A percentile compares a stretch with the other conserved stretches of the same genome.
phyloP scores from a whole-genome alignment of 1,140 invertebrate species.

The Lepidotrigona ventralis region DNA sequence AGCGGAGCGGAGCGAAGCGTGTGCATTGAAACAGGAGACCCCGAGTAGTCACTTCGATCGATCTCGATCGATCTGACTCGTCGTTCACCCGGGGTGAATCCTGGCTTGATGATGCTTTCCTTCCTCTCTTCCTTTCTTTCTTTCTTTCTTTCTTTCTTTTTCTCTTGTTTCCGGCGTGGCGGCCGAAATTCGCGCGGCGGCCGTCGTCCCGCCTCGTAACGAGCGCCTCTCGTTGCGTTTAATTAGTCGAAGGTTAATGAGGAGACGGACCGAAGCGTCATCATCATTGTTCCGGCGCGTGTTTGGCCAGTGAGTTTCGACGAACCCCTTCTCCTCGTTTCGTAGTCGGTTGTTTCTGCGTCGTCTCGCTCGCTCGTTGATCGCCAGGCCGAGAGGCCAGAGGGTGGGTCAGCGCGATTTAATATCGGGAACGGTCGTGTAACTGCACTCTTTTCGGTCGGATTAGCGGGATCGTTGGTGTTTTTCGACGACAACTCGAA shows the following conservation, averaged over 20 bases:
- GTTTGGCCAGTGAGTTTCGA: conserved; percentile 19
- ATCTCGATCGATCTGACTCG: conserved; percentile 55
- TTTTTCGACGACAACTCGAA: conserved; percentile 21
- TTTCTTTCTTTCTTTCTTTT: not conserved
- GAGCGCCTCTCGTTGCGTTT: conserved; percentile 39
- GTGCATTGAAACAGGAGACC: not conserved
- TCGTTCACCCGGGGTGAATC: conserved; percentile 31
- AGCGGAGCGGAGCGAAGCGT: conserved; percentile 33
- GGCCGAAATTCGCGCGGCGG: conserved; percentile 2
- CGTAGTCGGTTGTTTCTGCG: too few relatives aligned
- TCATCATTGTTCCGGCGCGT: conserved; percentile 31
- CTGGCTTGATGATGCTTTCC: conserved; percentile 24
- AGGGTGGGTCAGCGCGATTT: not conserved
- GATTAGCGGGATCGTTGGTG: conserved; percentile 28
- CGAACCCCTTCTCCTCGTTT: too few relatives aligned
- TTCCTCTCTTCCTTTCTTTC: conserved; percentile 25
- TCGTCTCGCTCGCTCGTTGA: not conserved
- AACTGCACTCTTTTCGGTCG: not conserved
- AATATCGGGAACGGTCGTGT: not conserved
- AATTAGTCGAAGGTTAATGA: conserved; percentile 51
- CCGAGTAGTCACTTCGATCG: conserved; percentile 53
- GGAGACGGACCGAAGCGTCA: conserved; percentile 27
- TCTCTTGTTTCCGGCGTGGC: not conserved
- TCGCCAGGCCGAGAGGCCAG: not conserved
- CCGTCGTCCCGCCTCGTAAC: conserved; percentile 20